Evolutionary conservation across 2,888 invertebrate species (phyloP), one percentile per base, ranked within the genome.

Genomic region (Lottia scabra): DNA sequence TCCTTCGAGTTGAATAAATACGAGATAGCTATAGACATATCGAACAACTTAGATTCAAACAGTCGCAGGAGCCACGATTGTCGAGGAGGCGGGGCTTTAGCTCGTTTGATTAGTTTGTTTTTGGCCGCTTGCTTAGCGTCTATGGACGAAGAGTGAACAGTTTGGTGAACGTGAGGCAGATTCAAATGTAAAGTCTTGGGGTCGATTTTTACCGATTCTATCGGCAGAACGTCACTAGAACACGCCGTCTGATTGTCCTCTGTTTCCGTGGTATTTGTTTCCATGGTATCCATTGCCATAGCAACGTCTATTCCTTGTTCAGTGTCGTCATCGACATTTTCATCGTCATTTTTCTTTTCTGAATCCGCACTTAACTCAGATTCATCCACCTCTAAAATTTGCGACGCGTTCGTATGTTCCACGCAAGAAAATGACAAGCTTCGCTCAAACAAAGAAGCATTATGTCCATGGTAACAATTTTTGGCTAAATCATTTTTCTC

Each of bases 1-100:
- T 99, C 99, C 91, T 99, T 98, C 62, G 98, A 97, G 90, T 97
- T 97, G 90, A 97, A 98, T 74, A 99, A 92, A 91, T 99, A 99
- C 89, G 96, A 96, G 88, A 99, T 96, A 78, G 99, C 99, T 93
- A 99, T 98, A 81, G 97, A 95, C 93, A 99, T 97, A 90, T 98
- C 97, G 91, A 99, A 97, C 85, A 98, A 93, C 91, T 96, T 97
- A 84, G 98, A 98, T 91, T 99, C 98, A 90, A 99, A 97, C 86
- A 99, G 92, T 85, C 99, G 92, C 82, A 97, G 92, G 75, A 96
- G 91, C 90, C 91, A 91, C 16, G 92, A 91, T 71, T 87, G 82
- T 44, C 72, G 64, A 2, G 80, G 74, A 10, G 80, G 71, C 19
- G 75, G 75, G 1, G 5, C 15, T 67, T 67, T 19, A 12, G 67